A percentile compares a stretch with the other conserved stretches of the same genome.
phyloP scores from a whole-genome alignment of 2,797 vertebrate genomes.

The Distichodus sexfasciatus region DNA sequence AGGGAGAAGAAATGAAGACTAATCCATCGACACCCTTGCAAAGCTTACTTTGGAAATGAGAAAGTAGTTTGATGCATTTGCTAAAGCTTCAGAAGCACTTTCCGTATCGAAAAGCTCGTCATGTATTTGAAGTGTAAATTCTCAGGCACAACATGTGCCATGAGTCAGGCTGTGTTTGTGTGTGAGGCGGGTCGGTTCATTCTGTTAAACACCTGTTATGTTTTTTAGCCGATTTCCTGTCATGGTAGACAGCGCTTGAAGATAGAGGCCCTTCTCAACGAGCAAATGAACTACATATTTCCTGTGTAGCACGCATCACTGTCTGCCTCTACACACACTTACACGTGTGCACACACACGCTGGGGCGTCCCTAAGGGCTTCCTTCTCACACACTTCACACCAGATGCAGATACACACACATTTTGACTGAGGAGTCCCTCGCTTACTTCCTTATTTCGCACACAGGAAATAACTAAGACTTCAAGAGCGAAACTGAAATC shows the following conservation, averaged over 20 bases:
- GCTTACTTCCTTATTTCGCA: slow-evolving; percentile 64
- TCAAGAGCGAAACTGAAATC: slow-evolving; percentile 69
- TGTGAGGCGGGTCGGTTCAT: slow-evolving; percentile 1
- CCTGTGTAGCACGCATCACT: slow-evolving; percentile 28
- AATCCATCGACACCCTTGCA: no score
- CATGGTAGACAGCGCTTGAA: slow-evolving; percentile 43
- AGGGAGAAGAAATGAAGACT: no score
- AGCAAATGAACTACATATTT: slow-evolving; percentile 40
- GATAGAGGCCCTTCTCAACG: slow-evolving; percentile 37
- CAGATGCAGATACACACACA: slow-evolving; percentile 54
- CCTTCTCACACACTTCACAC: slow-evolving; percentile 59
- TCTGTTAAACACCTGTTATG: slow-evolving; percentile 51
- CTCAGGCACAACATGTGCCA: not conserved
- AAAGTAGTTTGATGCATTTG: no score
- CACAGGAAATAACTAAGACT: slow-evolving; percentile 65
- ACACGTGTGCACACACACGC: slow-evolving; percentile 28
- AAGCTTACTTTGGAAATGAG: no score
- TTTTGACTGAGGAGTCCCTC: slow-evolving; percentile 64
- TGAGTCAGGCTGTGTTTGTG: not conserved
- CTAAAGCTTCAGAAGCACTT: no score
- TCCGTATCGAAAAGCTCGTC: no score
- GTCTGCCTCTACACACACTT: slow-evolving; percentile 35
- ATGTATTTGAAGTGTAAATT: not conserved
- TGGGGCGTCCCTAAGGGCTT: slow-evolving; percentile 77
- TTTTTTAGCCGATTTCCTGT: slow-evolving; percentile 66